Evolutionary conservation across 1,140 invertebrate species (phyloP), one percentile per base, ranked within the genome.

Genomic region (Phocides pigmalion): DNA sequence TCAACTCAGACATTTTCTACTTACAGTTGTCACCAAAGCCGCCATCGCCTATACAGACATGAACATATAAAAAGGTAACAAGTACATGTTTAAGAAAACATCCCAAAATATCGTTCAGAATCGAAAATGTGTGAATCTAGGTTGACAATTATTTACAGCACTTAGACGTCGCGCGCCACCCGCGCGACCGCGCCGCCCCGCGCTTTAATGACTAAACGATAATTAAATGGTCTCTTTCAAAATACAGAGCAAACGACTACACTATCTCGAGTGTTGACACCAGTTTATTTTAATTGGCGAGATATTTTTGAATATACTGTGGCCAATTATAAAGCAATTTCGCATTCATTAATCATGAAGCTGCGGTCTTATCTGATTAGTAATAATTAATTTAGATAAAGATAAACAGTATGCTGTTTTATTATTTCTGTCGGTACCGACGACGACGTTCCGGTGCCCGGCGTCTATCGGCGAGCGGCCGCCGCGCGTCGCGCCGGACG

Each of bases 291-390:
- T 53, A 53, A 53, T 53, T 53, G 49, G 49, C 49, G 32, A 37
- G 32, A 53, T 37, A 53, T 53, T 53, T 12, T 37, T 37, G 32
- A 53, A 53, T 22, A 53, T 16, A 53, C 19, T 53, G 49, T 22
- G 16, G 16, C 32, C 49, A 53, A 53, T 53, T 53, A 53, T 53
- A 53, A 53, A 53, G 14, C 49, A 53, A 53, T 53, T 53, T 53
- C 32, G 32, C 49, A 53, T 53, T 53, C 49, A 53, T 53, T 37
- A 53, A 53, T 37, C 49, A 53, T 35, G 35, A 35, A 28, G 49
- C n/a, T 16, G 32, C 49, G 49, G 25, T 51, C 49, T 51, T 51
- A 51, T 51, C 49, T 51, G 49, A 37, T 51, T 37, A 17, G 15
- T 51, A 12, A 37, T 37, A 35, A 51, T 19, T 51, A 37, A 51